Evolutionary conservation across 2,797 vertebrate genomes (phyloP), one percentile per base, ranked within the genome.

Genomic region (Otus scops): DNA sequence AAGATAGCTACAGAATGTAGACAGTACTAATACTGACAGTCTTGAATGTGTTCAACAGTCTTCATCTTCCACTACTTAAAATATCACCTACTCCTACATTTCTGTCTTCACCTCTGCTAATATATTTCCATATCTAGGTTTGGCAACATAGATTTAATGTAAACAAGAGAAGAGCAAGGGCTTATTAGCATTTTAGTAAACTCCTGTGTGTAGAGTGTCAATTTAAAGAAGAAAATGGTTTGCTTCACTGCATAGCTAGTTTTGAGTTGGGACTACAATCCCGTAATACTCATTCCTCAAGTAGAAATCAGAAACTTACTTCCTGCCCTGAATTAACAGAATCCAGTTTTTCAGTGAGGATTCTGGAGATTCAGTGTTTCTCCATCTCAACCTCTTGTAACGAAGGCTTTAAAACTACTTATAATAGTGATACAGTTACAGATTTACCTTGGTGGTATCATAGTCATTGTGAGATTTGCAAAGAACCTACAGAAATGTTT

Each of bases 91-190:
- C 47, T 76, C 74, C 88, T 80, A 79, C 41, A 47, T 78, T 84
- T 81, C 61, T 92, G 39, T 86, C 77, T 77, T 91, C 81, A 91
- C 36, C 81, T 77, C 68, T 83, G 30, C 80, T 93, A 81, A 77
- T 76, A 68, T 54, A 36, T 76, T 93, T 87, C 28, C 59, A 53
- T 41, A 74, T 68, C 56, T 50, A 79, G 32, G n/a, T 73, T 85
- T 95, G 87, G 67, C 63, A 90, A 61, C 54, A 73, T 22, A 54
- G 32, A 50, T 56, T 63, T 34, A 19, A 34, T 34, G 24, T 54
- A 83, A 93, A 67, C 4, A 61, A 57, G 39, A 80, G 47, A 39
- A 57, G n/a, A 89, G 32, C 18, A 61, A 43, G 34, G 24, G 17
- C 36, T 76, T 5, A 6, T 38, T 30, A 69, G 10, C 47, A 67